Evolutionary conservation across 2,797 vertebrate species (phyloP).

Genomic region (Merluccius polli): DNA sequence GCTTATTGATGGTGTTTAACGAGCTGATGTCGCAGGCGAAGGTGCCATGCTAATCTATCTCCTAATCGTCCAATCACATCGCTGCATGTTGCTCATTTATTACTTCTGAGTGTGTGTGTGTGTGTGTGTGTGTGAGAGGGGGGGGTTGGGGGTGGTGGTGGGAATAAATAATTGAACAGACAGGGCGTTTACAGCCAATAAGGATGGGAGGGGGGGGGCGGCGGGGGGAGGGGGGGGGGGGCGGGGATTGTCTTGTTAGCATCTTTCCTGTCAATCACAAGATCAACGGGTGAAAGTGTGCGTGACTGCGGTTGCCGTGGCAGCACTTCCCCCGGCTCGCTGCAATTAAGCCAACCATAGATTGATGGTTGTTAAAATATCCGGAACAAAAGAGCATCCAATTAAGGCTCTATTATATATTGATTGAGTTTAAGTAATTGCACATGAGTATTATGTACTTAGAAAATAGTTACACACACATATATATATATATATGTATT

Average conservation of each 20-base stretch:
- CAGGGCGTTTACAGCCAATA: background rate
- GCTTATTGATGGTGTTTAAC: constrained; percentile 48
- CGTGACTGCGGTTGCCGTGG: background rate
- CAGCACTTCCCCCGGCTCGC: background rate
- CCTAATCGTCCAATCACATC: constrained; percentile 53
- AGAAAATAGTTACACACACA: background rate
- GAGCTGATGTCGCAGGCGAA: constrained; percentile 28
- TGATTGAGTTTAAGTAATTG: background rate
- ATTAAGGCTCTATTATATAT: background rate
- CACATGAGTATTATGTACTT: background rate
- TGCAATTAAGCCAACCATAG: background rate
- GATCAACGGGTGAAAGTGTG: background rate
- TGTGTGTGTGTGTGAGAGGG: background rate
- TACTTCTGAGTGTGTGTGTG: constrained; percentile 13
- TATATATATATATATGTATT: background rate
- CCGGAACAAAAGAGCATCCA: background rate
- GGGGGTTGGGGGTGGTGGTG: background rate
- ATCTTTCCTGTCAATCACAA: background rate
- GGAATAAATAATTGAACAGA: background rate
- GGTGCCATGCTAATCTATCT: constrained; percentile 42
- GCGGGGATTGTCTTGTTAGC: background rate
- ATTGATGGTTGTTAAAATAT: background rate
- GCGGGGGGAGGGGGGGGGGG: no score
- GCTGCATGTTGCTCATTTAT: constrained; percentile 33
- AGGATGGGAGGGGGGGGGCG: background rate